These are phyloP conservation scores for Cephus spinipes DNA, from an alignment of 2,888 invertebrate species.

Conservation along the genomic window DNA sequence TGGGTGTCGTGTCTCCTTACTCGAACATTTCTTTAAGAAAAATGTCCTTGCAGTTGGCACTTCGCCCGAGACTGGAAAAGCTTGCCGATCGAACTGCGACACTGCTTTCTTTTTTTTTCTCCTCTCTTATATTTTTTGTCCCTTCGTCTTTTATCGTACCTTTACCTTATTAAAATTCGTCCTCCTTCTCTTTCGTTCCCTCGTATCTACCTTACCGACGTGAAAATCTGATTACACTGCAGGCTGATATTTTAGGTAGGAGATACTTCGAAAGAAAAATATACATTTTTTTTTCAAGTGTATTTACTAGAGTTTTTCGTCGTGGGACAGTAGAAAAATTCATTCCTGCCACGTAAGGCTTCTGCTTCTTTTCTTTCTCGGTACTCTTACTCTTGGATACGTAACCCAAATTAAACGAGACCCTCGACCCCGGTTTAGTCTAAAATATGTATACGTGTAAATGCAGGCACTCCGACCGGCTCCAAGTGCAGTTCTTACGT, in stretches of 20 bases:
- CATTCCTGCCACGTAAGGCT: background rate
- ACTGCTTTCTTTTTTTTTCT: background rate
- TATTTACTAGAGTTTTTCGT: background rate
- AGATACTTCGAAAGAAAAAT: background rate
- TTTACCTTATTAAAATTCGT: too few relatives aligned
- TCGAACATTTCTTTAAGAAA: background rate
- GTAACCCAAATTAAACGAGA: background rate
- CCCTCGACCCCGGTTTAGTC: background rate
- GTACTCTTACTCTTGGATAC: background rate
- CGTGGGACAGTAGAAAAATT: background rate
- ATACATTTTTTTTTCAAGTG: background rate
- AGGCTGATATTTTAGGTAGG: background rate
- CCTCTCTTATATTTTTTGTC: background rate
- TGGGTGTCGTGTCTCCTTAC: background rate
- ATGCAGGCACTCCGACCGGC: background rate
- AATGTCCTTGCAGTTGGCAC: background rate
- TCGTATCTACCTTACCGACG: too few relatives aligned
- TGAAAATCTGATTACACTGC: too few relatives aligned
- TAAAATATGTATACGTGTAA: background rate
- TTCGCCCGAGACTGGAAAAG: background rate
- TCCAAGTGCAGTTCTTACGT: background rate
- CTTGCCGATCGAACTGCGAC: background rate
- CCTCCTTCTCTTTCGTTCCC: too few relatives aligned
- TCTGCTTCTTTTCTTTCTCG: background rate
- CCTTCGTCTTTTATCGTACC: background rate